phyloP scores from a whole-genome alignment of 2,113 vertebrate species.

The Plecotus auritus region DNA sequence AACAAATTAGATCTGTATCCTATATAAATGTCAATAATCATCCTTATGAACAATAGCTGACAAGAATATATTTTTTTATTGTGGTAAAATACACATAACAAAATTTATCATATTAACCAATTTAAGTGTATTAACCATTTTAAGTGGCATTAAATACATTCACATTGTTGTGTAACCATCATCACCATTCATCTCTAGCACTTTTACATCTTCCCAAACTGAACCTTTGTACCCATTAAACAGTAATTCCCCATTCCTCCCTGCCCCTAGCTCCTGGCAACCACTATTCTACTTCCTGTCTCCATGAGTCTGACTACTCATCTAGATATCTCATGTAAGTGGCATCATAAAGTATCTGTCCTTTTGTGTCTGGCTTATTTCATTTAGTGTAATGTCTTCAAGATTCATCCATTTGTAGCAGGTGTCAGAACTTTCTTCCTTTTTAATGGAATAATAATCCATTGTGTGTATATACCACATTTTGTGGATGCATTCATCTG shows the following conservation, averaged over 20 bases:
- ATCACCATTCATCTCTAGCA: background rate
- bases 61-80: conserved; percentile 27
- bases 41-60: background rate
- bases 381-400: background rate
- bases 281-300: background rate
- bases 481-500: background rate
- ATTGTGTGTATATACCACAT: background rate
- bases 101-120: background rate
- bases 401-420: background rate
- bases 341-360: background rate
- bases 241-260: background rate
- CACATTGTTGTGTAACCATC: background rate
- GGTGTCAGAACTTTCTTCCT: background rate
- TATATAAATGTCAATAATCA: background rate
- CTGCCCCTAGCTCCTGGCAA: background rate
- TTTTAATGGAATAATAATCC: background rate
- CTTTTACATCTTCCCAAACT: background rate
- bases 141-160: background rate
- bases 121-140: background rate
- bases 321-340: background rate
- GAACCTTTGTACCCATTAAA: background rate
- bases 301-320: background rate
- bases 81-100: conserved; percentile 18
- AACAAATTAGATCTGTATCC: conserved; percentile 7
- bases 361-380: background rate